These are phyloP conservation scores for Pelmatolapia mariae DNA, from an alignment of 2,113 vertebrate genomes.

Conservation along the genomic window DNA sequence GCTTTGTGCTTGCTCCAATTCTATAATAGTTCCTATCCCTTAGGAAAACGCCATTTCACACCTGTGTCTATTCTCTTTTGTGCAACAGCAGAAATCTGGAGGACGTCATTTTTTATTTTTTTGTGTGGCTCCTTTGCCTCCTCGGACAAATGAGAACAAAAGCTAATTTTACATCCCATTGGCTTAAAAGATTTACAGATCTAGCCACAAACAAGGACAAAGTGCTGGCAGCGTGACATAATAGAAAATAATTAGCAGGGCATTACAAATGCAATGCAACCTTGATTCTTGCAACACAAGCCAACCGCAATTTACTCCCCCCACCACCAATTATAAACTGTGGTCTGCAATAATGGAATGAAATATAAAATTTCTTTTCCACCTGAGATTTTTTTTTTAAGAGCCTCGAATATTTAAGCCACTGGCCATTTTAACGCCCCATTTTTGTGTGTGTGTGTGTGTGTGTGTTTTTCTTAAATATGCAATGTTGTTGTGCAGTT, in stretches of 20 bases:
- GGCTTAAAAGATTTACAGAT: constrained; percentile 46
- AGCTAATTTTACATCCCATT: constrained; percentile 34
- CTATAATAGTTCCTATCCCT: constrained; percentile 9
- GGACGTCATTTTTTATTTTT: not conserved
- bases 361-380: not conserved
- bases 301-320: not conserved
- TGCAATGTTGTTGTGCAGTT: constrained; percentile 29
- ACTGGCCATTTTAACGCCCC: constrained; percentile 22
- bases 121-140: not conserved
- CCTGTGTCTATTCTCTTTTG: not conserved
- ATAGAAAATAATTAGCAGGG: constrained; percentile 37
- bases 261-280: constrained; percentile 16
- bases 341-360: not conserved
- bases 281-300: not conserved
- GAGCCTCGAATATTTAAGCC: not conserved
- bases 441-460: not conserved
- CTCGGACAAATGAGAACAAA: not conserved
- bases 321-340: not conserved
- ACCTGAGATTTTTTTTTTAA: not conserved
- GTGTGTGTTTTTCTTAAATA: not conserved
- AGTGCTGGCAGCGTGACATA: constrained; percentile 15
- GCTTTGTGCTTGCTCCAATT: constrained; percentile 33
- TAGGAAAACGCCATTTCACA: constrained; percentile 20
- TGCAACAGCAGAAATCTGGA: not conserved
- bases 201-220: constrained; percentile 41